phyloP scores from a whole-genome alignment of 2,113 vertebrate genomes.

The Ceyx cyanopectus region DNA sequence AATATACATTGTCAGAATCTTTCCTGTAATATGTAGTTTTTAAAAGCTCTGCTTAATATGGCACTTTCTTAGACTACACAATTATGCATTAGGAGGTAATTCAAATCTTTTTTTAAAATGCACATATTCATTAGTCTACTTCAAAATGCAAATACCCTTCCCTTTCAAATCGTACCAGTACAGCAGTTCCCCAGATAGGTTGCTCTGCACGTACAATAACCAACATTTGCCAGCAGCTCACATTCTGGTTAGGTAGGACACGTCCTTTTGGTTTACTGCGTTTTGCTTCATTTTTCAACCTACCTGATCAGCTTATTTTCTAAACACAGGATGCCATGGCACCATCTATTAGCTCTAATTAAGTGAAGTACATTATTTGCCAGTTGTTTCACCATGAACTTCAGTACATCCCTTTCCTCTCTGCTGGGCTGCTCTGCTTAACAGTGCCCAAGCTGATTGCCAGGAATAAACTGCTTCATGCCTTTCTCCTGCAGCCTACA shows the following conservation, averaged over 20 bases:
- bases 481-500: background rate
- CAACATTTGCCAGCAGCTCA: background rate
- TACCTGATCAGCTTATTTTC: background rate
- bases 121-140: background rate
- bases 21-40: fast-evolving
- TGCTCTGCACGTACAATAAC: background rate
- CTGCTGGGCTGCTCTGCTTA: background rate
- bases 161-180: background rate
- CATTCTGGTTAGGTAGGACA: background rate
- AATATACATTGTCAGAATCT: background rate
- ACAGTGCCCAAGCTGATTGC: background rate
- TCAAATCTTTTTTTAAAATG: background rate
- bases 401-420: background rate
- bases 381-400: fast-evolving
- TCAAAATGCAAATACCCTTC: background rate
- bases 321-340: fast-evolving
- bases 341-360: background rate
- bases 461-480: background rate
- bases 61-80: background rate
- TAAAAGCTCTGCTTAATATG: background rate
- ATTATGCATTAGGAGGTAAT: fast-evolving
- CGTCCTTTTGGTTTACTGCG: fast-evolving
- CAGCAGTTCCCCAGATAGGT: background rate
- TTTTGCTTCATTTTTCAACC: background rate
- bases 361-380: background rate